phyloP scores from a whole-genome alignment of 2,888 invertebrate genomes.

The Anodontia alba region DNA sequence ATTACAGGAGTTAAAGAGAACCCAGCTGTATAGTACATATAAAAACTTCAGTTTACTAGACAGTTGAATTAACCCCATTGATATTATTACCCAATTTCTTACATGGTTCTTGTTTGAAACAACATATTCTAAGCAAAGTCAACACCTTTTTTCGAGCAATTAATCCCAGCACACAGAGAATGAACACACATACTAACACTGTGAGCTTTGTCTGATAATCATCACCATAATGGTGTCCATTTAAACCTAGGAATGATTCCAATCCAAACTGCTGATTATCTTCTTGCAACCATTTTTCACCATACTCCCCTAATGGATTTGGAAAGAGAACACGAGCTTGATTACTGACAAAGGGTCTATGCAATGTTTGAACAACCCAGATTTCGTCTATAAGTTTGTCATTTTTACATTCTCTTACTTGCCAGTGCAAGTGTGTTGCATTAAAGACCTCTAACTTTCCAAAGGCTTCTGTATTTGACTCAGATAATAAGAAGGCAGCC shows the following conservation, averaged over 20 bases:
- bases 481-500: constrained; percentile 72
- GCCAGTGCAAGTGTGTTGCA: constrained; percentile 75
- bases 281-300: constrained; percentile 59
- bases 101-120: constrained; percentile 68
- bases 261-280: constrained; percentile 43
- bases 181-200: constrained; percentile 61
- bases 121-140: constrained; percentile 61
- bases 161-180: constrained; percentile 62
- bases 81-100: constrained; percentile 29
- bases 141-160: constrained; percentile 67
- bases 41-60: too few species aligned
- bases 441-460: constrained; percentile 71
- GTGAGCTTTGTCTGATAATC: constrained; percentile 67
- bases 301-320: constrained; percentile 65
- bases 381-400: constrained; percentile 73
- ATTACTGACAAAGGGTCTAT: constrained; percentile 66
- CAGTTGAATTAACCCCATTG: background rate
- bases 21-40: too few species aligned
- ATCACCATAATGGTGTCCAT: constrained; percentile 62
- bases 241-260: constrained; percentile 58
- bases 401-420: constrained; percentile 69
- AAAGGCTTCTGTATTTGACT: constrained; percentile 70
- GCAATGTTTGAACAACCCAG: constrained; percentile 70
- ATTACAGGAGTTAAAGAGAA: too few species aligned
- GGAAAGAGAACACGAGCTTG: constrained; percentile 56